phyloP scores from a whole-genome alignment of 35 echinoderm and acorn worm genomes.

The Anneissia japonica region DNA sequence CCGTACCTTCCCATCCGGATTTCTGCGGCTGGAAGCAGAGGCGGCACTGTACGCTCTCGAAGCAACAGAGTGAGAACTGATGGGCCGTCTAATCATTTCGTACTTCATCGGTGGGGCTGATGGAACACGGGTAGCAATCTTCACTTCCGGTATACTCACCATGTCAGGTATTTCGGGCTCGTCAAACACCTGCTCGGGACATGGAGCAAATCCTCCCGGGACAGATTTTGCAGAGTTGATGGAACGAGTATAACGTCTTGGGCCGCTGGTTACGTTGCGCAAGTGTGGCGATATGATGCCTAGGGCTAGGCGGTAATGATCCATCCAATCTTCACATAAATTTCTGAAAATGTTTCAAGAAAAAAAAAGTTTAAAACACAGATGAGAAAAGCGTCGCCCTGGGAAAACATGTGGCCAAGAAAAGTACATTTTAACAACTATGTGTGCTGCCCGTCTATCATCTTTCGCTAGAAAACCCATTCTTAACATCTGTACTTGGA shows the following conservation, averaged over 20 bases:
- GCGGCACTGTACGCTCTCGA: neutral
- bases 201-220: neutral
- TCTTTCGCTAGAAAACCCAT: too few species aligned
- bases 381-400: too few species aligned
- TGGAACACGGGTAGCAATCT: neutral
- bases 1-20: neutral
- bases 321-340: constrained; percentile 83
- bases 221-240: constrained; percentile 80
- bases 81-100: neutral
- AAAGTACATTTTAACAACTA: too few species aligned
- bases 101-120: neutral
- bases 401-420: too few species aligned
- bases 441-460: too few species aligned
- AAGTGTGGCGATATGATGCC: constrained; percentile 57
- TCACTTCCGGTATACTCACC: neutral
- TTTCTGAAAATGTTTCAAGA: constrained; percentile 32
- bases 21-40: neutral
- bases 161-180: neutral
- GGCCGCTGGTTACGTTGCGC: constrained; percentile 16
- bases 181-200: neutral
- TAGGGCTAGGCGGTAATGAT: constrained; percentile 73
- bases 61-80: neutral
- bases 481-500: too few species aligned
- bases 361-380: too few species aligned
- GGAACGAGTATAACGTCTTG: constrained; percentile 23